A percentile compares a stretch with the other conserved stretches of the same genome.
phyloP scores from a whole-genome alignment of 2,888 invertebrate species.

The Ophioninae sp. region DNA sequence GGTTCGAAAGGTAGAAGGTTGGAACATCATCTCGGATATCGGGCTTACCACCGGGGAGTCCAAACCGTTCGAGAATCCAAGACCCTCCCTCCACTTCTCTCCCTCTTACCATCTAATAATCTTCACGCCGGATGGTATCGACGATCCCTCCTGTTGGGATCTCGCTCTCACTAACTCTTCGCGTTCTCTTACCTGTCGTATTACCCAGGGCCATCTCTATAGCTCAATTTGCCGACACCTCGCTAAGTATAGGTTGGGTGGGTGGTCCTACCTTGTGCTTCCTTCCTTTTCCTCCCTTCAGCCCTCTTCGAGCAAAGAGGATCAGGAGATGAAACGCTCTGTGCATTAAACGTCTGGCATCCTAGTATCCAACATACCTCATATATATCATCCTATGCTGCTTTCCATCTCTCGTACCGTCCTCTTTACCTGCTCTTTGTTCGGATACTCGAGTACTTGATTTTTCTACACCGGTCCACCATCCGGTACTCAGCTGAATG shows the following conservation, averaged over 20 bases:
- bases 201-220: conserved; percentile 79
- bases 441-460: conserved; percentile 17
- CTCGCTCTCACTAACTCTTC: conserved; percentile 45
- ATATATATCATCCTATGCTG: conserved; percentile 33
- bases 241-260: conserved; percentile 81
- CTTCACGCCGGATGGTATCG: conserved; percentile 77
- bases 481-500: neutral
- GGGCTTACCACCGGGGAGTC: conserved; percentile 55
- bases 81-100: conserved; percentile 57
- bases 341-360: conserved; percentile 34
- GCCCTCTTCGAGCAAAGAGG: conserved; percentile 35
- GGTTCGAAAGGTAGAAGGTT: conserved; percentile 56
- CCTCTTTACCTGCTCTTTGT: conserved; percentile 16
- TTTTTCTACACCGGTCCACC: conserved; percentile 9
- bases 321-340: conserved; percentile 35
- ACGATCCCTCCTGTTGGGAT: conserved; percentile 64
- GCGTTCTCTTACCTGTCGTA: conserved; percentile 72
- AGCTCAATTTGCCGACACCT: conserved; percentile 81
- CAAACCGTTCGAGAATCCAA: conserved; percentile 42
- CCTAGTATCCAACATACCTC: conserved; percentile 48
- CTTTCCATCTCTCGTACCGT: conserved; percentile 34
- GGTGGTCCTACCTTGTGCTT: conserved; percentile 71
- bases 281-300: conserved; percentile 58
- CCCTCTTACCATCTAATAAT: no score
- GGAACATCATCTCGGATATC: conserved; percentile 54